Evolutionary conservation across 2,113 vertebrate genomes (phyloP), one percentile per base, ranked within the genome.

Genomic region (Tragelaphus strepsiceros): DNA sequence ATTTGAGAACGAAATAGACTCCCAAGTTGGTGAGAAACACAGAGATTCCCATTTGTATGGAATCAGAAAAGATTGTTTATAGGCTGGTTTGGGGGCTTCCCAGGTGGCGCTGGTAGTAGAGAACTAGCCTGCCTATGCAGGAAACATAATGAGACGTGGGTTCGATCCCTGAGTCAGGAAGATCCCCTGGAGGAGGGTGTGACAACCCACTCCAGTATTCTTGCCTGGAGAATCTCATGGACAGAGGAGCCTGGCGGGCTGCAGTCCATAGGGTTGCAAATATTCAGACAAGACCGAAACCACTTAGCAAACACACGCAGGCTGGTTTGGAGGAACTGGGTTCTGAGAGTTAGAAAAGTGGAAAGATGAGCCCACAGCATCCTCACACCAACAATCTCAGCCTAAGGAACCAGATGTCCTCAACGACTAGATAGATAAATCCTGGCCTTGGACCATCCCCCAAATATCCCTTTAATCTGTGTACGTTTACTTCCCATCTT

Each of bases 1-100:
- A 51, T 86, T 87, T 81, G 93, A 96, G 94, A 94, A 89, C 58
- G 21, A 74, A 97, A 83, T 93, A 30, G 22, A 88, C 85, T 81
- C 86, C 5, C 0, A 2, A 7, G 53, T 43, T 51, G 71, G 49
- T 54, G 17, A 43, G 92, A 87, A n/a, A 81, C 2, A 49, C 53
- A 62, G 43, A 64, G 61, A 54, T 46, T 71, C 67, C 28, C 24
- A 7, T 62, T 58, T 71, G 86, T 5, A 8, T 54, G 56, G 51
- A 32, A 91, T 54, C 51, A 77, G 46, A 49, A 53, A 30, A 77
- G 54, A 74, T 32, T 13, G 30, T 26, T 24, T 21, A 22, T 7
- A 19, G 58, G n/a, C 19, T 74, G 19, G 19, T 74, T 39, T 74
- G 67, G n/a, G 19, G 19, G 67, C 19, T 77, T 43, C 71, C 71